Conservation (phyloP, 2,797 vertebrate species). For the Acipenser oxyrinchus region DNA sequence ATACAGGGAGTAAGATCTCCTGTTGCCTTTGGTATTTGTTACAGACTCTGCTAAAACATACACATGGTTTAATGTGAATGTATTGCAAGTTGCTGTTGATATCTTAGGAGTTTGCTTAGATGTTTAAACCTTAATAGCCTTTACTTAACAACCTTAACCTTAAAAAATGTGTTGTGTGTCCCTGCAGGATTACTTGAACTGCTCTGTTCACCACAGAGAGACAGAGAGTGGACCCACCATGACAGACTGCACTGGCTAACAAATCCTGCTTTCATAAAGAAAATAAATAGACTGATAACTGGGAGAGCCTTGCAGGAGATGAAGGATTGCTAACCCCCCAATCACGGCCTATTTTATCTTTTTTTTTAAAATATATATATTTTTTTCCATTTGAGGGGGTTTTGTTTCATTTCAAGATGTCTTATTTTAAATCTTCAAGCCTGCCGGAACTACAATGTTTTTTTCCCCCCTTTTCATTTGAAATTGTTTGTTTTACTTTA, state of each 20-base stretch:
- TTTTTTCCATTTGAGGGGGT: slow-evolving; percentile 32
- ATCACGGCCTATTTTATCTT: slow-evolving; percentile 26
- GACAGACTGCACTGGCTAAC: slow-evolving; percentile 58
- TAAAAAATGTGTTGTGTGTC: slow-evolving; percentile 9
- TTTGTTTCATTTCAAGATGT: slow-evolving; percentile 29
- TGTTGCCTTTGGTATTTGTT: no score
- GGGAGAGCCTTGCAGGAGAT: slow-evolving; percentile 32
- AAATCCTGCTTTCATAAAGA: slow-evolving; percentile 64
- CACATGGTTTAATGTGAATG: no score
- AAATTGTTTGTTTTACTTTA: slow-evolving; percentile 46
- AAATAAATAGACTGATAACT: slow-evolving; percentile 47
- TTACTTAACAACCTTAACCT: no score
- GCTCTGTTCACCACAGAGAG: slow-evolving; percentile 48
- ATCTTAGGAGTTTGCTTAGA: no score
- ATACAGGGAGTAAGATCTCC: no score
- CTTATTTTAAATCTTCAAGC: slow-evolving; percentile 32
- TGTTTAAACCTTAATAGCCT: no score
- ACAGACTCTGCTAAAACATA: no score
- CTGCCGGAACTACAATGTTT: slow-evolving; percentile 46
- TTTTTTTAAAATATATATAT: slow-evolving; percentile 27
- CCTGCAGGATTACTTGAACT: slow-evolving; percentile 69
- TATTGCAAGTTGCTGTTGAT: no score
- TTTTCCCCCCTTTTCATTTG: slow-evolving; percentile 33
- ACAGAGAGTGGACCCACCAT: slow-evolving; percentile 43
- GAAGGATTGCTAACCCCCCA: slow-evolving; percentile 36